phyloP scores from a whole-genome alignment of 1,140 invertebrate species.

The Drosophila insularis region DNA sequence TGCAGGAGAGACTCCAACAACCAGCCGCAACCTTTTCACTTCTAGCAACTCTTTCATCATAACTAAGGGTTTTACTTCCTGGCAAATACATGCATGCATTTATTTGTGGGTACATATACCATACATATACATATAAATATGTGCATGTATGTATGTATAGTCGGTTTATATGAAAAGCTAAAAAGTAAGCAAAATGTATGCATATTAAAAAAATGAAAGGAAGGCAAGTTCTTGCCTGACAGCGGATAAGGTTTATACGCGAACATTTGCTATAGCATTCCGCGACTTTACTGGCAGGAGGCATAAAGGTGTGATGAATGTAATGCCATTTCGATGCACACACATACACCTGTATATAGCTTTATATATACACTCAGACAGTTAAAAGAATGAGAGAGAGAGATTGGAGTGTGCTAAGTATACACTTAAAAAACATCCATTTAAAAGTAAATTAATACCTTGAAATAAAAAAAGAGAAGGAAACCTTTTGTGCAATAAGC shows the following conservation, averaged over 20 bases:
- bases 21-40: neutral
- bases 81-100: conserved; percentile 1
- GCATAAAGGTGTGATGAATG: conserved; percentile 12
- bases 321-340: conserved; percentile 1
- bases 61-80: conserved; percentile 13
- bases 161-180: conserved; percentile 10
- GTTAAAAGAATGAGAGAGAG: neutral
- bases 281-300: neutral
- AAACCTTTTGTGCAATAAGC: too few species aligned
- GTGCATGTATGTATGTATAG: neutral
- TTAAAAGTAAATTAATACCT: neutral
- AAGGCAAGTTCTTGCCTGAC: conserved; percentile 7
- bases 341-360: neutral
- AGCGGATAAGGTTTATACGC: conserved; percentile 15
- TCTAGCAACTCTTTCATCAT: conserved; percentile 6
- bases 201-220: conserved; percentile 6
- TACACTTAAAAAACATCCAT: neutral
- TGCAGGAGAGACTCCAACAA: neutral
- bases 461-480: too few species aligned
- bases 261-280: conserved; percentile 10
- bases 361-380: neutral
- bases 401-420: neutral
- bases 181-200: conserved; percentile 16
- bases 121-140: neutral
- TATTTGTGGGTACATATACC: neutral